A percentile compares a stretch with the other conserved stretches of the same genome.
Evolutionary conservation across 1,140 invertebrate species (phyloP).

Genomic region (Portunus trituberculatus): DNA sequence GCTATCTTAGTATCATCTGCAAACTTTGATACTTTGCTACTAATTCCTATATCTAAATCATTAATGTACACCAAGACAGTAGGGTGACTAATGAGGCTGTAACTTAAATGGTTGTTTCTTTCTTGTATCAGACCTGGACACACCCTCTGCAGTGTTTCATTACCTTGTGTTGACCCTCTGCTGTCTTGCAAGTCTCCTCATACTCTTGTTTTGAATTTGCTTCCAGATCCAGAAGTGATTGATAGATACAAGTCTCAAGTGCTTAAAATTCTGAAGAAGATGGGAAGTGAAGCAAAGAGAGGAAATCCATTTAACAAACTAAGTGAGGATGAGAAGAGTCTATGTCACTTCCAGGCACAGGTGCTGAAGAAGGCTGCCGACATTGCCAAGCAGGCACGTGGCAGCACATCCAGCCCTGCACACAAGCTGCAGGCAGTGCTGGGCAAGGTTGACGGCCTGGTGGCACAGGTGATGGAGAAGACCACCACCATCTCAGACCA

Average conservation of each 20-base stretch:
- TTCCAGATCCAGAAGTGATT: slow-evolving; percentile 46
- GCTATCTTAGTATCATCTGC: no score
- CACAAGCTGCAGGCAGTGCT: background rate
- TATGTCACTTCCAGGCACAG: slow-evolving; percentile 56
- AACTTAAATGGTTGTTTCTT: no score
- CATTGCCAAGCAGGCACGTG: background rate
- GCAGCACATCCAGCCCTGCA: background rate
- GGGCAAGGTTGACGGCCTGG: background rate
- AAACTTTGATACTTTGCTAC: no score
- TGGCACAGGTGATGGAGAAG: slow-evolving; percentile 45
- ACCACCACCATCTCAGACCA: slow-evolving; percentile 23
- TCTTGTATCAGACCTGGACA: no score
- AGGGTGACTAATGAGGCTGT: no score
- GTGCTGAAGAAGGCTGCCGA: slow-evolving; percentile 40
- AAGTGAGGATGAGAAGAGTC: slow-evolving; percentile 42
- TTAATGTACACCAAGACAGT: no score
- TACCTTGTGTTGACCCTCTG: no score
- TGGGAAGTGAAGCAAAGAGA: background rate
- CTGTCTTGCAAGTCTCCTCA: no score
- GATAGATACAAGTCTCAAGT: background rate
- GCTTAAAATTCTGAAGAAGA: background rate
- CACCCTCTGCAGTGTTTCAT: no score
- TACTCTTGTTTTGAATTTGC: background rate
- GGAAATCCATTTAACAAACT: background rate
- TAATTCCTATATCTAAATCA: no score